These are phyloP conservation scores for Corythornis cristatus DNA, from an alignment of 2,113 vertebrate species.

Conservation along the genomic window DNA sequence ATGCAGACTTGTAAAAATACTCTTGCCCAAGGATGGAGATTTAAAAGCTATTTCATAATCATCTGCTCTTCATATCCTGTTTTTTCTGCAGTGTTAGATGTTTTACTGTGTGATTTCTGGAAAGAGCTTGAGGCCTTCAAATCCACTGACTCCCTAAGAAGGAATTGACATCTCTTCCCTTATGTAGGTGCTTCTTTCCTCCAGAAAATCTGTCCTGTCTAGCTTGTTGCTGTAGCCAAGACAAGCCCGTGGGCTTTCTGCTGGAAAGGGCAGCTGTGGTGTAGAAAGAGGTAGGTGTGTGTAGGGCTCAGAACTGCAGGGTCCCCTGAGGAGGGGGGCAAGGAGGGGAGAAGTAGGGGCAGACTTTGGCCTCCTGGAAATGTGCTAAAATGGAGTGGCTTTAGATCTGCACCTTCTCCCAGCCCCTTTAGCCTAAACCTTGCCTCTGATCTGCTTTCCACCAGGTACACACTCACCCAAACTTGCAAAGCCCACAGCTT, in stretches of 20 bases:
- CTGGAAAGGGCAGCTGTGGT: not conserved
- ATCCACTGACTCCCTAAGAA: not conserved
- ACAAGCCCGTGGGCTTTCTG: not conserved
- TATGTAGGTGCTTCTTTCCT: not conserved
- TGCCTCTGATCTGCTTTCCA: not conserved
- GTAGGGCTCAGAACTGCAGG: not conserved
- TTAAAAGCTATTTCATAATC: not conserved
- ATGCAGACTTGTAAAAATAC: not conserved
- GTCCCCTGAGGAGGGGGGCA: not conserved
- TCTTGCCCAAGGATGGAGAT: not conserved
- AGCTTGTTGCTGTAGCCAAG: not conserved
- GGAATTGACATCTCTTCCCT: not conserved
- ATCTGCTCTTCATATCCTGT: not conserved
- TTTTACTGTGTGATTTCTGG: not conserved
- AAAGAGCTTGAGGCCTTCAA: not conserved
- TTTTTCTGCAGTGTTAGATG: not conserved
- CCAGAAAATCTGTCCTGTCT: not conserved
- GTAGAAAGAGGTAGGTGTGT: not conserved
- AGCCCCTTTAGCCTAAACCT: not conserved
- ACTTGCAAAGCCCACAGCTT: not conserved
- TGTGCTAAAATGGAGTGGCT: not conserved
- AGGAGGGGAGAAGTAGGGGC: not conserved
- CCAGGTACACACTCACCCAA: not conserved
- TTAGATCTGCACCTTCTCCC: rapidly evolving
- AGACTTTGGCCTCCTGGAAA: not conserved